Base-by-base conservation (phyloP, 2,888 invertebrate species). In the Mesoligia furuncula region DNA sequence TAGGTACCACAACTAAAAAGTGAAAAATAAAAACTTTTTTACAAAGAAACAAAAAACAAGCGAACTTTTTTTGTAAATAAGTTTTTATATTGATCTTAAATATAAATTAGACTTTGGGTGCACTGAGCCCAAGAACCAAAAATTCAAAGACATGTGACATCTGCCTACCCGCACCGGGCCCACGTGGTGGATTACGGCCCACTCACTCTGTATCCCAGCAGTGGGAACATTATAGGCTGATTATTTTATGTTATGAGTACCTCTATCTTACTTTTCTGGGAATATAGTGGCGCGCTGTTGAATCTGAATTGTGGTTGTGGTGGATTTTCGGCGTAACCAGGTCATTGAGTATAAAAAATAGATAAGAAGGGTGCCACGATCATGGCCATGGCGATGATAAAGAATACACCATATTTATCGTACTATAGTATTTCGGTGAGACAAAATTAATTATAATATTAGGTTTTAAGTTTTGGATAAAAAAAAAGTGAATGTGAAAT, bases 361-460 rank as follows among this genome's bases (percentile, higher is more conserved):
- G 24, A 77, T 64, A 13, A 20, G 7, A 57, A 77, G 45, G 24
- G 9, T 48, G 17, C n/a, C 17, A 54, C 24, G 17, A 8, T 17
- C 11, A 24, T 24, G 13, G 57, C 24, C 27, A 64, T 48, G 17
- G 45, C 1, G 15, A 27, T 48, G 45, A 76, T 39, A 13, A 54
- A 76, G 54, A 65, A 65, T 54, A 27, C 36, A 45, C 13, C 6
- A 42, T 51, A 57, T 48, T 77, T 77, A 57, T 36, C 27, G 6
- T 7, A 36, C 20, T 27, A 59, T 17, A 65, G 15, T 8, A 61
- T 48, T 42, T 39, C 2, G 17, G 7, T 57, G 9, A 0, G 1
- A 20, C 4, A 4, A 31, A 72, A 42, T 57, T 73, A 39, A n/a
- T n/a, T n/a, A n/a, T n/a, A n/a, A n/a, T n/a, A n/a, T n/a, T n/a